phyloP scores from a whole-genome alignment of 1,140 invertebrate genomes.

The Caenorhabditis latens region DNA sequence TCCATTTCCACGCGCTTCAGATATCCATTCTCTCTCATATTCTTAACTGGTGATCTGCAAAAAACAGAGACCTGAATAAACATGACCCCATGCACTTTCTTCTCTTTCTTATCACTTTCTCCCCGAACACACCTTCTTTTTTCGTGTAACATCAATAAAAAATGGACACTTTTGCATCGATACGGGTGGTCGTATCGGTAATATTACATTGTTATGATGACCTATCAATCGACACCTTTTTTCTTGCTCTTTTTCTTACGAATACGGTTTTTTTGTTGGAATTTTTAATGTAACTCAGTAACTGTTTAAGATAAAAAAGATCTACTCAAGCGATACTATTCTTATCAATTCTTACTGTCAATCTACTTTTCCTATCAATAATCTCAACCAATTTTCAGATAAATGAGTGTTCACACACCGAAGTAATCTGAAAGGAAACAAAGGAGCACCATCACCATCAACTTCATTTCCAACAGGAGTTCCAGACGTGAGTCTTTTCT shows the following conservation, averaged over 20 bases:
- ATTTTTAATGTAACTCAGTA: too few relatives aligned
- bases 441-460: neutral
- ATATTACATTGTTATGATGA: neutral
- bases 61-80: neutral
- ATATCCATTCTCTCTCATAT: neutral
- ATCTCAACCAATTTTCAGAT: neutral
- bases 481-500: neutral
- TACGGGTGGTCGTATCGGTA: constrained; percentile 4
- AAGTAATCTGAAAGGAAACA: neutral
- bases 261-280: neutral
- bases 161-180: neutral
- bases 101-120: constrained; percentile 3
- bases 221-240: neutral
- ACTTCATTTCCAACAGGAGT: neutral
- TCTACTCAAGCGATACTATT: too few relatives aligned
- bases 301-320: too few relatives aligned
- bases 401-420: constrained; percentile 44
- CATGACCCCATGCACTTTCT: neutral
- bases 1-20: neutral
- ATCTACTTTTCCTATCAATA: neutral
- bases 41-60: neutral
- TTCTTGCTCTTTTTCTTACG: neutral
- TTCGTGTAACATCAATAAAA: constrained; percentile 20
- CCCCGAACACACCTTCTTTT: constrained; percentile 11
- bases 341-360: too few relatives aligned